Evolutionary conservation across 2,797 vertebrate species (phyloP).

Genomic region (Corythornis leucogaster): DNA sequence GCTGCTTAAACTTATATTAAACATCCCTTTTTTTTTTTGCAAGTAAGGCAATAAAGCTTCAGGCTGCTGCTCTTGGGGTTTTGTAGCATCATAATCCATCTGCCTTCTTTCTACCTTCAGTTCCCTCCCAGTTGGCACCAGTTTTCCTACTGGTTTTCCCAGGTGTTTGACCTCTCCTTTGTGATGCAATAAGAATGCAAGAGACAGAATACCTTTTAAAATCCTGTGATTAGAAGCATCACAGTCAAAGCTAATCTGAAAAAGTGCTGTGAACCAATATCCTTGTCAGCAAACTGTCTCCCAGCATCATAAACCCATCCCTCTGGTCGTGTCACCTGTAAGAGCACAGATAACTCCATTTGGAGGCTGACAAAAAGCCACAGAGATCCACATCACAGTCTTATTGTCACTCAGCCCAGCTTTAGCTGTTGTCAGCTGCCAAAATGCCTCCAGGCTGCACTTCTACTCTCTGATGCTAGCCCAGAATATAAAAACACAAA

Average conservation of each 20-base stretch:
- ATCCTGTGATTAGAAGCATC: background rate
- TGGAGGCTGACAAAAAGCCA: background rate
- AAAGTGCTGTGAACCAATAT: background rate
- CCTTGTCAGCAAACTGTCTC: background rate
- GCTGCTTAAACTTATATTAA: background rate
- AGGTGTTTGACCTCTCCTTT: background rate
- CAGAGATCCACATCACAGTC: background rate
- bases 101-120: background rate
- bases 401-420: background rate
- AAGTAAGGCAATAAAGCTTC: background rate
- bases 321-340: background rate
- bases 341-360: conserved; percentile 9
- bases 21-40: background rate
- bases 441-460: background rate
- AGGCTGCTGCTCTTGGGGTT: background rate
- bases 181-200: background rate
- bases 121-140: background rate
- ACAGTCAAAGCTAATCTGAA: background rate
- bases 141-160: background rate
- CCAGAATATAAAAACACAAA: background rate
- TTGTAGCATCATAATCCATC: background rate
- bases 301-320: background rate
- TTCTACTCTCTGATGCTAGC: background rate
- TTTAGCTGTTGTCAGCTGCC: conserved; percentile 14
- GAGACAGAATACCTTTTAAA: background rate